Evolutionary conservation across 2,113 vertebrate genomes (phyloP), one percentile per base, ranked within the genome.

Genomic region (Smithornis capensis): DNA sequence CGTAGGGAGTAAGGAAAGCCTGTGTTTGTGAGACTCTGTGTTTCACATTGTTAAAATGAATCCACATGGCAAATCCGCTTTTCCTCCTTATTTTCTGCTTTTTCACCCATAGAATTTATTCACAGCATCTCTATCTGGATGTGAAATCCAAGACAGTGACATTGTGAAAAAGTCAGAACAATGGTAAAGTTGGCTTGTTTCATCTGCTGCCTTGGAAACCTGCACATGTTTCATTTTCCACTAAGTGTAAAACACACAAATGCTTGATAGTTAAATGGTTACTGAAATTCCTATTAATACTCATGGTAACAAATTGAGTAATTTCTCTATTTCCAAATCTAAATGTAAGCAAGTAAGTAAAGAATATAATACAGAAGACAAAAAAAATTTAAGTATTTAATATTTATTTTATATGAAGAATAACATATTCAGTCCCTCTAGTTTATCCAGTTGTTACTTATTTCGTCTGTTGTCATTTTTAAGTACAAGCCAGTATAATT

Each of bases 61-160:
- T 87, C 94, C 96, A 96, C 91, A 96, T 21, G 73, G 94, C 86
- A 96, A 97, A 96, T 96, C 96, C 95, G 95, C 90, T 96, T 96
- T 95, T 96, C 94, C 83, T 96, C 87, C 87, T 95, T 95, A 94
- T 97, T 97, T 96, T 97, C 91, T 97, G 95, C 91, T 97, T 94
- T 89, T 90, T 97, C 91, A 94, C 92, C 94, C 94, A 95, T 96
- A 93, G 87, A 97, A 97, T 97, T 97, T 97, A 96, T 97, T 96
- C 95, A 97, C 95, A 96, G 95, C 89, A 96, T 96, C 96, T 96
- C 85, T 96, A 97, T 96, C 96, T 97, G 95, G 90, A 94, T 91
- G 94, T 87, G 90, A 96, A 97, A 97, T 95, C 92, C 96, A 95
- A 89, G 95, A 93, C 84, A 96, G 92, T 86, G 92, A 95, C 90